Conservation (phyloP, 2,797 vertebrate species). For the Amblyraja radiata region DNA sequence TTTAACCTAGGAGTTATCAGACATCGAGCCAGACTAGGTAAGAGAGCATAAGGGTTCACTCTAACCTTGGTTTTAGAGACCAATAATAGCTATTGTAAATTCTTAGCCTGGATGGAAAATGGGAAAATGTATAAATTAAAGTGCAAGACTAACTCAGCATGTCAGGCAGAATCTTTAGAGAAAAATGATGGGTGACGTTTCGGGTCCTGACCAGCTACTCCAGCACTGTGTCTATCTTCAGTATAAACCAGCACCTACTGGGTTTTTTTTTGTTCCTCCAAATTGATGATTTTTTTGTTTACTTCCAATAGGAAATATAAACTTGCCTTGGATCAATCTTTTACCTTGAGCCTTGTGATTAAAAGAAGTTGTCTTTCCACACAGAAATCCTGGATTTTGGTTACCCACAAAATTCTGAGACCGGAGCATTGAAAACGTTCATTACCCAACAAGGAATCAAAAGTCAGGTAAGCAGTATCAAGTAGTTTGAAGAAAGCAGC, state of each 20-base stretch:
- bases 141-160: too few species aligned
- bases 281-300: neutral
- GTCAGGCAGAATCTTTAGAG: too few species aligned
- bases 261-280: neutral
- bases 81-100: neutral
- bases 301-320: neutral
- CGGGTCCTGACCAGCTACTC: too few species aligned
- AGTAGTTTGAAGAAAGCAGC: neutral
- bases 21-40: neutral
- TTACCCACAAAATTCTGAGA: slow-evolving; percentile 98
- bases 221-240: too few species aligned
- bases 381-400: slow-evolving; percentile 98
- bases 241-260: too few species aligned
- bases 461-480: slow-evolving; percentile 75
- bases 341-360: neutral
- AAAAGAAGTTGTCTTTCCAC: slow-evolving; percentile 1
- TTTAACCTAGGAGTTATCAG: neutral
- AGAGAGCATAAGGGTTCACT: too few species aligned
- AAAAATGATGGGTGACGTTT: neutral
- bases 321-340: neutral
- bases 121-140: too few species aligned
- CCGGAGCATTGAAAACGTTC: slow-evolving; percentile 95
- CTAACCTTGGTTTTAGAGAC: neutral
- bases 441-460: slow-evolving; percentile 99
- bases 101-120: too few species aligned